phyloP scores from a whole-genome alignment of 2,797 vertebrate genomes.

The Mallotus villosus region DNA sequence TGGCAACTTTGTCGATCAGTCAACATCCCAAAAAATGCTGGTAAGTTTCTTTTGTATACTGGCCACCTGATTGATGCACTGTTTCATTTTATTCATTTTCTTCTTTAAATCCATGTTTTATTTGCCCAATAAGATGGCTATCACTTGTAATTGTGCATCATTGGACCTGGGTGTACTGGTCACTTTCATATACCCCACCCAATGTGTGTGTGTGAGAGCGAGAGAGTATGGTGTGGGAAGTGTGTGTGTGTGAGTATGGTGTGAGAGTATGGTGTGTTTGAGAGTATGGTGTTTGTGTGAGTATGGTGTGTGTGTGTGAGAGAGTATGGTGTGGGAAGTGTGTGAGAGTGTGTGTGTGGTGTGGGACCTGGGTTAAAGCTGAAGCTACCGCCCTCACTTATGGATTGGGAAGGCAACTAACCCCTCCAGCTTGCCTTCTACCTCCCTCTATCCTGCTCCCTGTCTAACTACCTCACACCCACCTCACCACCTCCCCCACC shows the following conservation, averaged over 20 bases:
- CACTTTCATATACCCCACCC: constrained; percentile 68
- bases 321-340: constrained; percentile 30
- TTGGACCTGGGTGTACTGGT: constrained; percentile 69
- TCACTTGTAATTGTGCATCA: constrained; percentile 77
- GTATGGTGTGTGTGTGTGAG: constrained; percentile 30
- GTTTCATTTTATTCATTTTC: constrained; percentile 61
- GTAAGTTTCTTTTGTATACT: constrained; percentile 80
- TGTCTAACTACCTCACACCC: constrained; percentile 41
- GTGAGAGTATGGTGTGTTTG: constrained; percentile 17
- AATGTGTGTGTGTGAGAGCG: constrained; percentile 32
- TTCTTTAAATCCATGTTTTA: constrained; percentile 67
- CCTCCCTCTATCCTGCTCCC: constrained; percentile 49
- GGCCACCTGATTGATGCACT: constrained; percentile 79
- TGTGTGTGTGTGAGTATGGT: constrained; percentile 25
- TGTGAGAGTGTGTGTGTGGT: not conserved
- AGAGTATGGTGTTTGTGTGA: constrained; percentile 32
- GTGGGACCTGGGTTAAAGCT: constrained; percentile 22
- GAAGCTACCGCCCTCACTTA: constrained; percentile 44
- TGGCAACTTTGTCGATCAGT: constrained; percentile 85
- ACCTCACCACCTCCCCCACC: constrained; percentile 52
- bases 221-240: constrained; percentile 29
- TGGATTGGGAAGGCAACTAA: constrained; percentile 59
- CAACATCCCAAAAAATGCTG: constrained; percentile 88
- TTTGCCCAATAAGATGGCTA: constrained; percentile 73
- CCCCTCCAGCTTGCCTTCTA: constrained; percentile 66